Conservation (phyloP, 2,797 vertebrate genomes). For the Leptodactylus fallax region DNA sequence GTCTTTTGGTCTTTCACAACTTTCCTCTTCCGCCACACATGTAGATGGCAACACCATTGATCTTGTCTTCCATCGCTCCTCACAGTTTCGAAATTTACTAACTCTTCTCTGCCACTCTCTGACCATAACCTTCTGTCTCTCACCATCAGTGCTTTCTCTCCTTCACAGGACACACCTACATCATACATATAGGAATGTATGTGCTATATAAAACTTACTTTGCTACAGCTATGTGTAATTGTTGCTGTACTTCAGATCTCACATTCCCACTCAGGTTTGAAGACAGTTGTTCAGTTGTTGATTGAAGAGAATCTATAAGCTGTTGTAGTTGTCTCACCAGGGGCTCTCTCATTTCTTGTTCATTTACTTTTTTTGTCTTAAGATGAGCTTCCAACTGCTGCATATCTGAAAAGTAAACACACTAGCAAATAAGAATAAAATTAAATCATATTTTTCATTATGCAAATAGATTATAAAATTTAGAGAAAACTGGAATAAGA, state of each 20-base stretch:
- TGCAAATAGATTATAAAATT: too few relatives aligned
- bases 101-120: too few relatives aligned
- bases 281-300: constrained; percentile 87
- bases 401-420: constrained; percentile 77
- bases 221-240: constrained; percentile 91
- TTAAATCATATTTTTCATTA: not conserved
- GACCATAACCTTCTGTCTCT: too few relatives aligned
- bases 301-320: constrained; percentile 86
- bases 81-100: too few relatives aligned
- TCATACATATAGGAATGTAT: too few relatives aligned
- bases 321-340: constrained; percentile 88
- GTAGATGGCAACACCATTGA: too few relatives aligned
- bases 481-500: too few relatives aligned
- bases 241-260: constrained; percentile 91
- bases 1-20: too few relatives aligned
- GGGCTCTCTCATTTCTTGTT: constrained; percentile 89
- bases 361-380: constrained; percentile 86
- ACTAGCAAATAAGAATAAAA: not conserved
- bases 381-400: constrained; percentile 92
- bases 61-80: too few relatives aligned
- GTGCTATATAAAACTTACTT: constrained; percentile 81
- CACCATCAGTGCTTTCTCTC: too few relatives aligned
- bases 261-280: constrained; percentile 83
- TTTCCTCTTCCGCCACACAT: too few relatives aligned
- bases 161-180: too few relatives aligned